phyloP scores from a whole-genome alignment of 2,888 invertebrate species.

The Perdita meconis region DNA sequence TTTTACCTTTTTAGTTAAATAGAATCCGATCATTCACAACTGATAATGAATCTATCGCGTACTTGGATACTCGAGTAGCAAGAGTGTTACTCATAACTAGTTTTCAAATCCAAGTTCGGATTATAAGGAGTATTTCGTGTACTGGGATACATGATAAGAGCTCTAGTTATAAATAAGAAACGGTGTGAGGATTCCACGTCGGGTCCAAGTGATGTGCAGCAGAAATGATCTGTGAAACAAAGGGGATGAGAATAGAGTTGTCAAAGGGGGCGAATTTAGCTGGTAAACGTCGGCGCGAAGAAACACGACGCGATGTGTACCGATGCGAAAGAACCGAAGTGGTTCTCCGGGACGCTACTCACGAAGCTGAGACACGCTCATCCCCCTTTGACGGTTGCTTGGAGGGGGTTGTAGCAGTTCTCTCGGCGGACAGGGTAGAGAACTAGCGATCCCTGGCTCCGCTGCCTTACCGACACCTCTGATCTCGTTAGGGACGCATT shows the following conservation, averaged over 20 bases:
- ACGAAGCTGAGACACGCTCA: conserved; percentile 42
- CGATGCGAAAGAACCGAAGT: conserved; percentile 35
- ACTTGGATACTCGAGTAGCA: too few species aligned
- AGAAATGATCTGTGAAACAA: conserved; percentile 4
- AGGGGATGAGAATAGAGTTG: background rate
- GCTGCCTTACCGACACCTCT: conserved; percentile 81
- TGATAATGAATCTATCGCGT: too few species aligned
- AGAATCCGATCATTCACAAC: too few species aligned
- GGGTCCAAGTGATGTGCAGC: background rate
- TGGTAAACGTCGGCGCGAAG: conserved; percentile 5
- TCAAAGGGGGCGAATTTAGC: conserved; percentile 1
- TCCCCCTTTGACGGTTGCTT: conserved; percentile 29
- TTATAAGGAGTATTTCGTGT: too few species aligned
- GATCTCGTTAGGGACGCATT: conserved; percentile 82
- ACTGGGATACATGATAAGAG: too few species aligned
- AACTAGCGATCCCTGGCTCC: conserved; percentile 68
- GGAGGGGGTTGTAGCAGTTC: conserved; percentile 43
- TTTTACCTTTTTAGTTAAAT: too few species aligned
- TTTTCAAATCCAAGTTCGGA: too few species aligned
- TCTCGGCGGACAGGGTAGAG: conserved; percentile 72
- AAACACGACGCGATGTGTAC: conserved; percentile 9
- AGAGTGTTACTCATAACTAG: too few species aligned
- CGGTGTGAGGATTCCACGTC: background rate
- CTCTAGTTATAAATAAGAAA: too few species aligned
- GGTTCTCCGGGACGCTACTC: conserved; percentile 42